Conservation (phyloP, 2,113 vertebrate genomes). For the Sphyrna mokarran region DNA sequence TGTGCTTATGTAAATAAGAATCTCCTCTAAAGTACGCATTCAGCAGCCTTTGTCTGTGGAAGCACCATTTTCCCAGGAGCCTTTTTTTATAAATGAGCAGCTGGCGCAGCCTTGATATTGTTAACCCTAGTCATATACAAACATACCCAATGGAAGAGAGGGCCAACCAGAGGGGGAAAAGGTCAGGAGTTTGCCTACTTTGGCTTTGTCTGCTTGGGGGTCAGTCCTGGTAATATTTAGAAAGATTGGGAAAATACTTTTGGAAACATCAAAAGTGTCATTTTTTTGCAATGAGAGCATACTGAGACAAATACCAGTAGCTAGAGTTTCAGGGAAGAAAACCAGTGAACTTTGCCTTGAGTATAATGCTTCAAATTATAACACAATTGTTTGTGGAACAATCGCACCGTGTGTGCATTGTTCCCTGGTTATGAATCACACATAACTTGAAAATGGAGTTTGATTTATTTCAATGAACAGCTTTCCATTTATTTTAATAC, state of each 20-base stretch:
- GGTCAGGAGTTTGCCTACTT: not conserved
- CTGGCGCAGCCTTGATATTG: slow-evolving; percentile 2
- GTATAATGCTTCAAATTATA: not conserved
- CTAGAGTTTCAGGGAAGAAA: not conserved
- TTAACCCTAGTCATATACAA: slow-evolving; percentile 16
- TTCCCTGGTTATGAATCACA: not conserved
- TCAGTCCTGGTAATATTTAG: not conserved
- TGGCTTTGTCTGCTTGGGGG: not conserved
- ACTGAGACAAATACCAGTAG: not conserved
- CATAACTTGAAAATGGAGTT: not conserved
- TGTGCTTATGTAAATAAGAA: slow-evolving; percentile 35
- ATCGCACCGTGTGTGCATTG: not conserved
- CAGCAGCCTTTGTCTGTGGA: slow-evolving; percentile 25
- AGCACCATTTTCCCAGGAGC: slow-evolving; percentile 32
- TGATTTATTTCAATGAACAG: slow-evolving; percentile 2
- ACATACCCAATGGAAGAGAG: not conserved
- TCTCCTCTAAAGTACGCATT: slow-evolving; percentile 24
- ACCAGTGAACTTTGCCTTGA: not conserved
- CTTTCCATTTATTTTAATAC: not conserved
- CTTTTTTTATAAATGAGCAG: slow-evolving; percentile 36
- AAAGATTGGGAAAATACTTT: not conserved
- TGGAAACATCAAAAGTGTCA: not conserved
- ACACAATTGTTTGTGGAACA: not conserved
- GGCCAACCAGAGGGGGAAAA: not conserved
- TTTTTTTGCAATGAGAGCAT: not conserved